A percentile compares a stretch with the other conserved stretches of the same genome.
phyloP scores from a whole-genome alignment of 2,797 vertebrate species.

The Meda fulgida region DNA sequence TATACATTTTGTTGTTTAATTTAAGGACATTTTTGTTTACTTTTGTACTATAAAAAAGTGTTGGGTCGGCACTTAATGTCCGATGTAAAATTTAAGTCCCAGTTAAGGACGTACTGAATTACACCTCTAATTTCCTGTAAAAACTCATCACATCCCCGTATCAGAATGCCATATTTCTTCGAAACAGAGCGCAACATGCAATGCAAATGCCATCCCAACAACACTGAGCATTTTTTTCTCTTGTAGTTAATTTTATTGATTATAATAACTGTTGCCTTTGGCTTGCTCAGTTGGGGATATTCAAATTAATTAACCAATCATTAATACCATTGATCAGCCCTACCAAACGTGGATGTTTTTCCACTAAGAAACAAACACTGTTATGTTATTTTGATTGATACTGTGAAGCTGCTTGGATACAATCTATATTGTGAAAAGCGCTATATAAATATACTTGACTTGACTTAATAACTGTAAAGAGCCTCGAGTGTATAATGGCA shows the following conservation, averaged over 20 bases:
- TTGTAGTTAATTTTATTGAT: neutral
- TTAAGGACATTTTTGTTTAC: neutral
- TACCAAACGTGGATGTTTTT: too few relatives aligned
- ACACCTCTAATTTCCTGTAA: neutral
- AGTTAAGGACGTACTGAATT: neutral
- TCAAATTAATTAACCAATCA: too few relatives aligned
- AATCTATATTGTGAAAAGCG: too few relatives aligned
- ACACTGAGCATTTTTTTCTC: neutral
- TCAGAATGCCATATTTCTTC: neutral
- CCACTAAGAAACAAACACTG: too few relatives aligned
- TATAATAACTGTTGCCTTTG: neutral
- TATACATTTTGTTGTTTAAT: neutral
- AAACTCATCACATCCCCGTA: neutral
- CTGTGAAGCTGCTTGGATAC: too few relatives aligned
- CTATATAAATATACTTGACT: too few relatives aligned
- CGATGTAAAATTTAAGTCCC: neutral
- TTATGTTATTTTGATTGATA: too few relatives aligned
- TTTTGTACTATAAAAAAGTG: neutral
- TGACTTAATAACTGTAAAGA: constrained; percentile 13
- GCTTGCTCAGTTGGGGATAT: too few relatives aligned
- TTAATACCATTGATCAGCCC: too few relatives aligned
- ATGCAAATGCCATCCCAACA: neutral
- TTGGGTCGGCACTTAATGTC: neutral
- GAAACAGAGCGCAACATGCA: neutral
- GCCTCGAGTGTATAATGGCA: neutral